Percentiles rank a stretch among this genome's conserved stretches.
These are phyloP conservation scores for Steinernema scapterisci DNA, from an alignment of 2,888 invertebrate genomes.

Conservation along the genomic window DNA sequence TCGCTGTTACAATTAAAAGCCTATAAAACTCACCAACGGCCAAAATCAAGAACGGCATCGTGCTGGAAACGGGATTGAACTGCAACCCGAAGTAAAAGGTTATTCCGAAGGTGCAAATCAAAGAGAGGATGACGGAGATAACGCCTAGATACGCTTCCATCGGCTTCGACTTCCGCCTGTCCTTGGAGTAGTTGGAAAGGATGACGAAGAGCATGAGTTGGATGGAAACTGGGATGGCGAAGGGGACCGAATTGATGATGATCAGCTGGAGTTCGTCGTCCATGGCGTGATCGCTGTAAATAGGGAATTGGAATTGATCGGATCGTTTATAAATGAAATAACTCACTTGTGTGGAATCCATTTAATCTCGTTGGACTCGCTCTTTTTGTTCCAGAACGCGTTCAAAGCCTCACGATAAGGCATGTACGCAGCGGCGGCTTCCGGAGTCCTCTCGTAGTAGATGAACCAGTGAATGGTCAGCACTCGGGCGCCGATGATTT, in stretches of 20 bases:
- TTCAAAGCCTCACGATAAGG: slow-evolving; percentile 57
- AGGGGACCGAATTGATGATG: slow-evolving; percentile 64
- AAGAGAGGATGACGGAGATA: slow-evolving; percentile 60
- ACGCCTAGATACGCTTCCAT: slow-evolving; percentile 66
- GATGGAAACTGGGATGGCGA: slow-evolving; percentile 63
- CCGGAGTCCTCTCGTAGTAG: slow-evolving; percentile 54
- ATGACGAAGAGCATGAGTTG: slow-evolving; percentile 63
- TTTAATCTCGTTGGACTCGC: slow-evolving; percentile 55
- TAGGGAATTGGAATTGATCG: slow-evolving; percentile 6
- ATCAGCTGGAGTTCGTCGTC: slow-evolving; percentile 66
- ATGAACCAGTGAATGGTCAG: slow-evolving; percentile 66
- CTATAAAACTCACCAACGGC: slow-evolving; percentile 49
- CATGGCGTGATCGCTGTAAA: slow-evolving; percentile 65
- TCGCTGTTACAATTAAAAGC: slow-evolving; percentile 1
- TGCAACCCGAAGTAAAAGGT: slow-evolving; percentile 62
- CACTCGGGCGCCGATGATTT: slow-evolving; percentile 65
- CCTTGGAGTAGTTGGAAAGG: slow-evolving; percentile 59
- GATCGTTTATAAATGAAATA: too few species aligned
- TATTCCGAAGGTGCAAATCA: slow-evolving; percentile 63
- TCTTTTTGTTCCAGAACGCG: slow-evolving; percentile 59
- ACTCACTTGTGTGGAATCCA: slow-evolving; percentile 66
- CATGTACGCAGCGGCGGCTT: slow-evolving; percentile 56
- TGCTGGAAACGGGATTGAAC: slow-evolving; percentile 66
- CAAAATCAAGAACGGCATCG: slow-evolving; percentile 66
- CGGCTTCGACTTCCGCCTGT: slow-evolving; percentile 61